Evolutionary conservation across 2,888 invertebrate genomes (phyloP), one percentile per base, ranked within the genome.

Genomic region (Physocephala rufipes): DNA sequence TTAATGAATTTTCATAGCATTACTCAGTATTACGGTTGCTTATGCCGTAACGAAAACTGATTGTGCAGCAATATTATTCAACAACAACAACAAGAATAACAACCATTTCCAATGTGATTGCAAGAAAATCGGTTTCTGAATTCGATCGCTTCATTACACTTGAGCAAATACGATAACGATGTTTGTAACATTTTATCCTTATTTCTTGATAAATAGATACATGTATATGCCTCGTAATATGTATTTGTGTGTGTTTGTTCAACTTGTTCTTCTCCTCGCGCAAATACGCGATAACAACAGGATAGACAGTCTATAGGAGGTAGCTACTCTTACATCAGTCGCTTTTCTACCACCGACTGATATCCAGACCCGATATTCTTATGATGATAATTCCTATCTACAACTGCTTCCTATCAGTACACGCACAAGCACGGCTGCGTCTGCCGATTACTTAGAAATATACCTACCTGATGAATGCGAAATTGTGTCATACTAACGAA

Each of bases 71-170:
- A 21, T 36, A 36, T 5, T 9, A 36, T 55, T 55, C 9, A 19
- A 21, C 21, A 55, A 36, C 36, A 16, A 58, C 24, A 53, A 53
- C 53, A 58, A 21, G 30, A 55, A 36, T 9, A 16, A 58, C 24
- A 53, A 53, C 53, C 26, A 28, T 58, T 58, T 24, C 15, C 28
- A 21, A 2, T 58, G 5, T 62, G 68, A 68, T 62, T 68, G 68
- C 68, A 51, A 30, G 61, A 62, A 68, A 68, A 68, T 68, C 28
- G 68, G 49, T 68, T 68, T 68, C 61, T 51, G 47, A 49, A 51
- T 36, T 24, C 28, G 13, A 12, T 61, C 62, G 68, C 62, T 68
- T 68, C 68, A 62, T 62, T 68, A 61, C 36, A 24, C 45, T 62
- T 62, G 15, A 30, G 61, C 19, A 68, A 68, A 68, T 49, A 68